Conservation (phyloP, 2,888 invertebrate species). For the Caenorhabditis zanzibari region DNA sequence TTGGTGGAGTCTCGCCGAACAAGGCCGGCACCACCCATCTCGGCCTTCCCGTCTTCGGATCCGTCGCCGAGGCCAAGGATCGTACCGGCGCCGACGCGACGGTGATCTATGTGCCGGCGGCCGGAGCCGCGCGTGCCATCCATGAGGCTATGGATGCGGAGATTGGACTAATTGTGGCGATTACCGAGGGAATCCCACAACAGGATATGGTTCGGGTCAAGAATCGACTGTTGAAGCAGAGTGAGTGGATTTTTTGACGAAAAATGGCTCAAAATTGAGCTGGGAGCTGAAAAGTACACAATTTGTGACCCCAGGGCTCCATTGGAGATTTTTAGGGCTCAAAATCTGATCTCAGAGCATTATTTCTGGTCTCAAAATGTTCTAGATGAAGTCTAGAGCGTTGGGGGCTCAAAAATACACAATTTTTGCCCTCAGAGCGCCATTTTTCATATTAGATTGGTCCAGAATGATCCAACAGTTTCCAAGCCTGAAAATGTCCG, state of each 20-base stretch:
- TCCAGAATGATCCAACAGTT: too few relatives aligned
- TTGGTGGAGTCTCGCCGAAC: conserved; percentile 88
- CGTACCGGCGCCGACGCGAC: conserved; percentile 93
- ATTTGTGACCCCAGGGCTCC: too few relatives aligned
- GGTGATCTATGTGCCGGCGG: conserved; percentile 98
- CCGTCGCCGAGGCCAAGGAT: conserved; percentile 84
- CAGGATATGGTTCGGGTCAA: conserved; percentile 92
- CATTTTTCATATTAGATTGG: too few relatives aligned
- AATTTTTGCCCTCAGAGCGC: too few relatives aligned
- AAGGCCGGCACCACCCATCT: conserved; percentile 91
- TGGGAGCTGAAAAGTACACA: too few relatives aligned
- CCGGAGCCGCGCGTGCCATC: conserved; percentile 91
- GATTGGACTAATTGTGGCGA: conserved; percentile 91
- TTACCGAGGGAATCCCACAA: conserved; percentile 90
- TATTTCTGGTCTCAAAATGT: too few relatives aligned
- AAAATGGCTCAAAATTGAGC: background rate
- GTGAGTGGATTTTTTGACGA: conserved; percentile 16
- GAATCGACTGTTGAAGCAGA: conserved; percentile 70
- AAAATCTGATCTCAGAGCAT: too few relatives aligned
- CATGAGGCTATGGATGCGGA: conserved; percentile 84
- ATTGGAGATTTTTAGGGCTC: too few relatives aligned
- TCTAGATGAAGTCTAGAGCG: too few relatives aligned
- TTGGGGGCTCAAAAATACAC: too few relatives aligned
- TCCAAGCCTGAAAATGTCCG: too few relatives aligned
- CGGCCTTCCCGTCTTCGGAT: conserved; percentile 91